phyloP scores from a whole-genome alignment of 2,113 vertebrate genomes.

The Rhynchomys soricoides region DNA sequence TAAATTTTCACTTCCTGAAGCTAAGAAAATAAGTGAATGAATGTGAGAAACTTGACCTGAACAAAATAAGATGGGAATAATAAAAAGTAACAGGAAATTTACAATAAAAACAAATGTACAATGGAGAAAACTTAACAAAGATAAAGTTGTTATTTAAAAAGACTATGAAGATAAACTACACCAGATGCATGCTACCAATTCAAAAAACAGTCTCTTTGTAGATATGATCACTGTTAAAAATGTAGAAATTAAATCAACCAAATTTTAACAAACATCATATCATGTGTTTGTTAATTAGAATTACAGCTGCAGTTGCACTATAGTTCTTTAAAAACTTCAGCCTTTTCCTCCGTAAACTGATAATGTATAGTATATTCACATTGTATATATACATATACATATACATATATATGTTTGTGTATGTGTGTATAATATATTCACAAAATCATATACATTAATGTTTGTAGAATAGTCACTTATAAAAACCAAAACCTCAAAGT shows the following conservation, averaged over 20 bases:
- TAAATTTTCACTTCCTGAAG: neutral
- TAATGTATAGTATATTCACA: neutral
- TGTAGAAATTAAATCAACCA: neutral
- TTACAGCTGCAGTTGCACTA: neutral
- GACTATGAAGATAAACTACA: neutral
- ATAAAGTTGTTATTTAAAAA: neutral
- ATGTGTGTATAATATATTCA: neutral
- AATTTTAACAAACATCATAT: neutral
- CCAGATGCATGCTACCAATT: neutral
- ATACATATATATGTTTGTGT: too few species aligned
- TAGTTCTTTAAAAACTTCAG: neutral
- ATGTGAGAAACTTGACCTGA: neutral
- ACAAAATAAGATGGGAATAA: neutral
- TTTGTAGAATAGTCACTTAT: neutral
- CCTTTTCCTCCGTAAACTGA: neutral
- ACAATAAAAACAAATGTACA: neutral
- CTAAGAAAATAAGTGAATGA: neutral
- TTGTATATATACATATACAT: too few species aligned
- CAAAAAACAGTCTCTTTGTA: neutral
- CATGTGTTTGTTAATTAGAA: neutral
- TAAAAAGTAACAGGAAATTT: neutral
- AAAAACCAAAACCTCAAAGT: neutral
- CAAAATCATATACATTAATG: neutral
- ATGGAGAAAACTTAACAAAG: neutral
- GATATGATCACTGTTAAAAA: neutral